Conservation (phyloP, 2,113 vertebrate species). For the Myanophis thanlyinensis region DNA sequence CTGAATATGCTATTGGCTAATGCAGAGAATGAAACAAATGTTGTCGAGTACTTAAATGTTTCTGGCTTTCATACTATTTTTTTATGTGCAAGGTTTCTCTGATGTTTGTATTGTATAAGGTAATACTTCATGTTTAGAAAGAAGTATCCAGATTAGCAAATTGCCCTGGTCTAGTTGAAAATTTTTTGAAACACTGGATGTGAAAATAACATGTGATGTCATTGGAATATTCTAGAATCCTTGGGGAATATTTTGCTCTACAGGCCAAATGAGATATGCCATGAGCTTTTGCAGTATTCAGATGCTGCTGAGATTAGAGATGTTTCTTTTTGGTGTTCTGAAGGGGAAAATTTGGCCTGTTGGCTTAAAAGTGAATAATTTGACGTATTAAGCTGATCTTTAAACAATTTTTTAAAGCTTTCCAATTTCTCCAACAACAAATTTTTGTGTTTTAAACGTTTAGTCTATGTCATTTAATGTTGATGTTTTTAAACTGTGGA, state of each 20-base stretch:
- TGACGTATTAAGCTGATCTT: slow-evolving; percentile 38
- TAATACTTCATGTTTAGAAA: background rate
- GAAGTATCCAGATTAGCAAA: background rate
- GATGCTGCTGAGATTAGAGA: background rate
- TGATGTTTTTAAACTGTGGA: slow-evolving; percentile 36
- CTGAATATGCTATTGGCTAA: background rate
- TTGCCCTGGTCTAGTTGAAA: background rate
- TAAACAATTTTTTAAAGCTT: slow-evolving; percentile 32
- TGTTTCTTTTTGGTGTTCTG: background rate
- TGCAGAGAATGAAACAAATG: background rate
- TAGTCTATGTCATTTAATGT: slow-evolving; percentile 37
- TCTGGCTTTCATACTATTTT: background rate
- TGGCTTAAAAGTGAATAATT: slow-evolving; percentile 52
- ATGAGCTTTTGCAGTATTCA: background rate
- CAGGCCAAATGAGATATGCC: background rate
- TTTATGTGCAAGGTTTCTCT: background rate
- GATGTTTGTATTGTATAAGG: background rate
- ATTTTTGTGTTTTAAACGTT: slow-evolving; percentile 49
- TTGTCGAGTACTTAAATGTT: background rate
- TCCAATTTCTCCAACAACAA: slow-evolving; percentile 31
- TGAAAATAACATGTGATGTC: background rate
- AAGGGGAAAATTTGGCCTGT: background rate
- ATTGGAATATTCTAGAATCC: background rate
- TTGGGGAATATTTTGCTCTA: background rate
- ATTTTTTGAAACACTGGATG: background rate